Evolutionary conservation across 2,888 invertebrate species (phyloP).

Genomic region (Pachydiplax longipennis): DNA sequence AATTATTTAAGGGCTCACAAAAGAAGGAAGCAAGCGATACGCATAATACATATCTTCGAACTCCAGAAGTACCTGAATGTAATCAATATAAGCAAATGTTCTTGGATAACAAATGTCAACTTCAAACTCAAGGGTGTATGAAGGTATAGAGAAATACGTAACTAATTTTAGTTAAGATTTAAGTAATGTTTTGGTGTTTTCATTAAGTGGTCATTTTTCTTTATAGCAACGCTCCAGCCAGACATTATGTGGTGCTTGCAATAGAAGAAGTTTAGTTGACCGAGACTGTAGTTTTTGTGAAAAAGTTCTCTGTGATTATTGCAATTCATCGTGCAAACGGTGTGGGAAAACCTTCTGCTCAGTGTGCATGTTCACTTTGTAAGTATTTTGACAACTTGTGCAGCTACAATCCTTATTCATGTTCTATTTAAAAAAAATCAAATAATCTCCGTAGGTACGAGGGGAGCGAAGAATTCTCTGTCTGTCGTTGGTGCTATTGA

Average conservation of each 20-base stretch:
- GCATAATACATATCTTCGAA: not conserved
- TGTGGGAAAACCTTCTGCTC: not conserved
- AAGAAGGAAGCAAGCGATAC: not conserved
- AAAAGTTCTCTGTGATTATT: not conserved
- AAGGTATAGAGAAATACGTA: not conserved
- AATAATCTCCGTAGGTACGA: not conserved
- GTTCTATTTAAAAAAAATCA: not conserved
- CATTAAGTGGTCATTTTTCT: not conserved
- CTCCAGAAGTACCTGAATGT: not conserved
- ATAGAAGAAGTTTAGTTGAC: not conserved
- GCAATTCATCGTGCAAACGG: not conserved
- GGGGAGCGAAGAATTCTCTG: not conserved
- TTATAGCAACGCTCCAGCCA: not conserved
- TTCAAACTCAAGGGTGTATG: not conserved
- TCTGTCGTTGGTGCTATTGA: slow-evolving; percentile 2
- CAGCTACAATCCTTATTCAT: not conserved
- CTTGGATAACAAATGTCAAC: slow-evolving; percentile 11
- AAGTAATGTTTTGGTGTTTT: not conserved
- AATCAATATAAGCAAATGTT: slow-evolving; percentile 8
- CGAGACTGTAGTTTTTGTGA: not conserved
- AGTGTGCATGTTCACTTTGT: not conserved
- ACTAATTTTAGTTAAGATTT: not conserved
- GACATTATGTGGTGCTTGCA: not conserved
- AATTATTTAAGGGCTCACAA: not conserved
- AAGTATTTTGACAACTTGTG: not conserved